Conservation (phyloP, 2,888 invertebrate species). For the Pachymerium ferrugineum region DNA sequence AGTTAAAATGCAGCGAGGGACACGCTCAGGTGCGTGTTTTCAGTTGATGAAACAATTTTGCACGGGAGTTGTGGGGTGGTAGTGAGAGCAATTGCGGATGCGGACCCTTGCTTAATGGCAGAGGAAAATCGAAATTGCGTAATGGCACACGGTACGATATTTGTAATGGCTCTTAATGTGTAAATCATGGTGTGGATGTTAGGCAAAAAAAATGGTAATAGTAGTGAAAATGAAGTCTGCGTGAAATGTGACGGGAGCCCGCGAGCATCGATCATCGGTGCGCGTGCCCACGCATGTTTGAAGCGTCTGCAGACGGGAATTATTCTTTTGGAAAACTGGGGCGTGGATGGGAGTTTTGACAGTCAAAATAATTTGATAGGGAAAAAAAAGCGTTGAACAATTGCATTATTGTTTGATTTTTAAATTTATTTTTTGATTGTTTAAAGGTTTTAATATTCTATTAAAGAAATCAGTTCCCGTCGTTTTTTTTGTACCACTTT, state of each 20-base stretch:
- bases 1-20: no score
- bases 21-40: neutral
- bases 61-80: no score
- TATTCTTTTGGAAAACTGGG: neutral
- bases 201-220: neutral
- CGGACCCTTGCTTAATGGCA: neutral
- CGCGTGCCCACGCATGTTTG: slow-evolving; percentile 7
- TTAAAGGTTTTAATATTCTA: no score
- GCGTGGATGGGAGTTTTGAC: neutral
- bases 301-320: neutral
- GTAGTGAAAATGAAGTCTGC: neutral
- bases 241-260: neutral
- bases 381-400: no score
- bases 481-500: no score
- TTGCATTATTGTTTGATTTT: no score
- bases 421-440: no score
- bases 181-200: neutral
- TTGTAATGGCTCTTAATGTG: neutral
- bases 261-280: neutral
- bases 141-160: neutral
- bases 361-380: no score
- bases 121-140: neutral
- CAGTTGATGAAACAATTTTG: neutral
- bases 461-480: no score
- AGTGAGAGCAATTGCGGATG: no score